Percentiles rank a stretch among this genome's conserved stretches.
These are phyloP conservation scores for Coleophora deauratella DNA, from an alignment of 2,888 invertebrate species.

Conservation along the genomic window DNA sequence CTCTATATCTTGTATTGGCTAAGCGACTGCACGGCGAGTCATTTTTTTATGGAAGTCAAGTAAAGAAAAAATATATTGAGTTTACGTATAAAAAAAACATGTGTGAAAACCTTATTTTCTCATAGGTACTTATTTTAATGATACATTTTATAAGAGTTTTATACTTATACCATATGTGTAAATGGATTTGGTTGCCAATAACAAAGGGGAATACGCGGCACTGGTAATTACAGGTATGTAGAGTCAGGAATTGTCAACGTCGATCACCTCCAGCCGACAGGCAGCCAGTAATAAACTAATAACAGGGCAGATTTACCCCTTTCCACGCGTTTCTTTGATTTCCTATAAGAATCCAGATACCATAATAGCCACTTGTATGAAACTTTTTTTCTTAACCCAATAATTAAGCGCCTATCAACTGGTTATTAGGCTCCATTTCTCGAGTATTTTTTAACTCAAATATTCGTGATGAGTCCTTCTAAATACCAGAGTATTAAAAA, in stretches of 20 bases:
- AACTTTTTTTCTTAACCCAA: conserved; percentile 36
- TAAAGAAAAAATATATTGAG: too few species aligned
- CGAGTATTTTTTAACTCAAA: background rate
- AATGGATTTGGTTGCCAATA: too few species aligned
- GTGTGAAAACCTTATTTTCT: too few species aligned
- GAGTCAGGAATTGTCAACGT: conserved; percentile 38
- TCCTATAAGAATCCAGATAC: conserved; percentile 30
- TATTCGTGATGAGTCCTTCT: background rate
- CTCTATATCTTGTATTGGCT: too few species aligned
- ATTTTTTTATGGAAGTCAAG: too few species aligned
- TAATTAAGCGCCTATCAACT: conserved; percentile 43
- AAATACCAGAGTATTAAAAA: background rate
- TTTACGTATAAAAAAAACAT: too few species aligned
- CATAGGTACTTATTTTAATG: too few species aligned
- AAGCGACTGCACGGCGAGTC: too few species aligned
- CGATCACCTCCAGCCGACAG: conserved; percentile 39
- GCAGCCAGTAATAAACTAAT: conserved; percentile 59
- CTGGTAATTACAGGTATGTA: conserved; percentile 1
- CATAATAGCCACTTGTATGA: conserved; percentile 18
- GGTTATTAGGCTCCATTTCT: conserved; percentile 25
- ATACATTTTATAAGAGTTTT: too few species aligned
- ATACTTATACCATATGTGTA: too few species aligned
- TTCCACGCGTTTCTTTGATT: conserved; percentile 66
- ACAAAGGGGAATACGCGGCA: too few species aligned
- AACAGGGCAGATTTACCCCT: conserved; percentile 49